A percentile compares a stretch with the other conserved stretches of the same genome.
These are phyloP conservation scores for Phaethornis superciliosus DNA, from an alignment of 2,113 vertebrate genomes.

Conservation along the genomic window DNA sequence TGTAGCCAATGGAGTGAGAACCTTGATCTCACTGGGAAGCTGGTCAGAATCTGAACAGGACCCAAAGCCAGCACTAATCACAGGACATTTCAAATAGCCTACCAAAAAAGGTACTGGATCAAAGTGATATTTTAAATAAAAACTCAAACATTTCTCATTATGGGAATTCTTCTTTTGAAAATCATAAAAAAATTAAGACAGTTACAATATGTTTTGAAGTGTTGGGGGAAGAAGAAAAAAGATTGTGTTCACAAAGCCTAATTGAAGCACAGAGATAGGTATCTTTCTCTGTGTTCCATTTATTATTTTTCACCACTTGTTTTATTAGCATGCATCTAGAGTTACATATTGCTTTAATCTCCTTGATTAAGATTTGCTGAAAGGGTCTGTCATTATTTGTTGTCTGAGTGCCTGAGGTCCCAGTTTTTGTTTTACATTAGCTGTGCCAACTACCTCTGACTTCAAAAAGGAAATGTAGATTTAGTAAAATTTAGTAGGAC, in stretches of 20 bases:
- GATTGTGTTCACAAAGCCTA: slow-evolving; percentile 70
- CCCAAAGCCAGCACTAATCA: not conserved
- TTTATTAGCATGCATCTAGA: slow-evolving; percentile 85
- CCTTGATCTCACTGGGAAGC: slow-evolving; percentile 64
- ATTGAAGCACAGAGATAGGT: slow-evolving; percentile 70
- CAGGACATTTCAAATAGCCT: not conserved
- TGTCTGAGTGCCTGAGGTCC: slow-evolving; percentile 74
- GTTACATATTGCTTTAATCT: slow-evolving; percentile 87
- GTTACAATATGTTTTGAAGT: slow-evolving; percentile 80
- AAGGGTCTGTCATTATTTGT: slow-evolving; percentile 84
- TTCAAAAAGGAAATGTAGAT: slow-evolving; percentile 62
- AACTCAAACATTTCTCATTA: not conserved
- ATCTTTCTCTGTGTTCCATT: slow-evolving; percentile 72
- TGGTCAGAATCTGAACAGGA: not conserved
- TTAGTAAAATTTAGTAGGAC: slow-evolving; percentile 38
- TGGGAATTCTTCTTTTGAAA: slow-evolving; percentile 27
- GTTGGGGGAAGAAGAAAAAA: slow-evolving; percentile 74
- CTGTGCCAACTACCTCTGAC: slow-evolving; percentile 43
- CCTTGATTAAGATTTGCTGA: slow-evolving; percentile 88
- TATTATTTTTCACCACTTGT: slow-evolving; percentile 79
- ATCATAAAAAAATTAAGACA: not conserved
- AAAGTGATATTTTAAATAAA: slow-evolving; percentile 8
- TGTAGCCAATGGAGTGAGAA: slow-evolving; percentile 30
- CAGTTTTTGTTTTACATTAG: slow-evolving; percentile 67
- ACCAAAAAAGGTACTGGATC: not conserved